Conservation (phyloP, 1,140 invertebrate genomes). For the Drosophila mauritiana region DNA sequence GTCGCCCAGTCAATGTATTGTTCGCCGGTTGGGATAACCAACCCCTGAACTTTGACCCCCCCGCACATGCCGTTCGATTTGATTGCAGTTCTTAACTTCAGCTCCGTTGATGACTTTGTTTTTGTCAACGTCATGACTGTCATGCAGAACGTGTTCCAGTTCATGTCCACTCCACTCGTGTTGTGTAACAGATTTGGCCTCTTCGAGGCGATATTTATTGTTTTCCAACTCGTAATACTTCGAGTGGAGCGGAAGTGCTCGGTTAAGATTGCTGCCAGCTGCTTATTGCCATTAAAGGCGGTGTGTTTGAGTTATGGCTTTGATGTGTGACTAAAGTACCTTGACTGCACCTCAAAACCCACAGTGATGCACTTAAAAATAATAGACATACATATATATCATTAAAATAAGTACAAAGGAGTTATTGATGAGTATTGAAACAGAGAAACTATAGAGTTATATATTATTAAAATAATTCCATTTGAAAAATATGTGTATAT, state of each 20-base stretch:
- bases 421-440: no score
- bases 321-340: conserved; percentile 19
- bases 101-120: conserved; percentile 72
- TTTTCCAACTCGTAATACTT: conserved; percentile 57
- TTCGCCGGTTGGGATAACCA: conserved; percentile 2
- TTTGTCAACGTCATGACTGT: conserved; percentile 66
- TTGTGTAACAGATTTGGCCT: conserved; percentile 54
- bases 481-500: neutral
- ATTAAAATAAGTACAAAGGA: no score
- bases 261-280: conserved; percentile 36
- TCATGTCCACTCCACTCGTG: conserved; percentile 24
- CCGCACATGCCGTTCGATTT: conserved; percentile 26
- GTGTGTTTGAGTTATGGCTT: conserved; percentile 48
- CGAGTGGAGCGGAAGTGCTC: conserved; percentile 36
- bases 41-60: neutral
- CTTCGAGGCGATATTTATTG: conserved; percentile 56
- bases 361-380: neutral
- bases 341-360: neutral
- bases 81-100: conserved; percentile 70
- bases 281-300: conserved; percentile 54
- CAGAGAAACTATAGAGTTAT: neutral
- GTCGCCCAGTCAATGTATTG: conserved; percentile 51
- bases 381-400: no score
- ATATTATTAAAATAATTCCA: no score
- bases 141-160: conserved; percentile 54